phyloP scores from a whole-genome alignment of 1,140 invertebrate genomes.

The Panulirus ornatus region DNA sequence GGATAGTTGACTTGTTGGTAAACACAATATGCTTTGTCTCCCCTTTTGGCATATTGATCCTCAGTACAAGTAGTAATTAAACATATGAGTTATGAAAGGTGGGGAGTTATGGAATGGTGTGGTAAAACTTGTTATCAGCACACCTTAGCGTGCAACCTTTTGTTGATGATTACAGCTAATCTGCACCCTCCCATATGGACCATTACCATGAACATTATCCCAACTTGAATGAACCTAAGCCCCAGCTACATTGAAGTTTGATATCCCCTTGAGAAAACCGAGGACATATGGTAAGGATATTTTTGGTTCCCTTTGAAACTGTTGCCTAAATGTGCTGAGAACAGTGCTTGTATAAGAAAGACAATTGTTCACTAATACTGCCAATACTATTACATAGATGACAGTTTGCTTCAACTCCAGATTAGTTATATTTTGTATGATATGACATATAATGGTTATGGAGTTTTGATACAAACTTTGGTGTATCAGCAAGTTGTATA shows the following conservation, averaged over 20 bases:
- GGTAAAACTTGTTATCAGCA: neutral
- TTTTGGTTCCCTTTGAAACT: neutral
- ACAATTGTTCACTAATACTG: no score
- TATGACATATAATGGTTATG: no score
- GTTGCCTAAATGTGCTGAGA: neutral
- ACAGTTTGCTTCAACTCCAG: no score
- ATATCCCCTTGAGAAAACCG: neutral
- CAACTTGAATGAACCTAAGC: neutral
- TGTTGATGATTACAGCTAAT: slow-evolving; percentile 26
- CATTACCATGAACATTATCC: slow-evolving; percentile 26
- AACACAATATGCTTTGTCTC: neutral
- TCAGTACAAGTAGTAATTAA: neutral
- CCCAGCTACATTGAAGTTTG: neutral
- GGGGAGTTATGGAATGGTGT: slow-evolving; percentile 1
- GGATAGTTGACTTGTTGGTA: neutral
- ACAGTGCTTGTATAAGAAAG: no score
- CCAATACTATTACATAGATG: no score
- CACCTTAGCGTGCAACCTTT: slow-evolving; percentile 16
- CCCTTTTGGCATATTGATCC: neutral
- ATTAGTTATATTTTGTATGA: no score
- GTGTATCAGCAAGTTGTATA: no score
- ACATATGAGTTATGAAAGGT: neutral
- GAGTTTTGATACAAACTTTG: no score
- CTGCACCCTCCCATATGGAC: slow-evolving; percentile 5
- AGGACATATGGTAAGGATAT: neutral